Conservation (phyloP, 2,888 invertebrate genomes). For the Nymphalis c-album region DNA sequence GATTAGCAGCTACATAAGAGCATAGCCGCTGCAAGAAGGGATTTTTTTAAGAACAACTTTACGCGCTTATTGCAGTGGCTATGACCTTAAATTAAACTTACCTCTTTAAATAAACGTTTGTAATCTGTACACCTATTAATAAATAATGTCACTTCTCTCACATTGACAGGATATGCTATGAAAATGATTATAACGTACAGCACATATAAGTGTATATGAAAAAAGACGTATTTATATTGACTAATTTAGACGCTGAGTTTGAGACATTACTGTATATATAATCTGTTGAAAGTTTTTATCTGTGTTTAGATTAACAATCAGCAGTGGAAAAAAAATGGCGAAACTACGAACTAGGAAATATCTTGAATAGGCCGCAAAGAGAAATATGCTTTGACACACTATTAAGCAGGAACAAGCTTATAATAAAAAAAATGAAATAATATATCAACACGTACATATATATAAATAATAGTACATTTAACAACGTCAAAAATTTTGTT, state of each 20-base stretch:
- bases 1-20: slow-evolving; percentile 72
- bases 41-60: slow-evolving; percentile 13
- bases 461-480: not conserved
- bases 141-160: slow-evolving; percentile 1
- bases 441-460: too few relatives aligned
- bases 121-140: slow-evolving; percentile 1
- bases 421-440: too few relatives aligned
- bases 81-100: slow-evolving; percentile 66
- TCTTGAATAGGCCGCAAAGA: too few relatives aligned
- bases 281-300: too few relatives aligned
- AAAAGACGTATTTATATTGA: too few relatives aligned
- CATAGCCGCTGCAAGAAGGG: slow-evolving; percentile 80
- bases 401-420: too few relatives aligned
- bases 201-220: not conserved
- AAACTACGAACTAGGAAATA: too few relatives aligned
- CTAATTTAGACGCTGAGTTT: too few relatives aligned
- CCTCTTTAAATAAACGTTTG: slow-evolving; percentile 40
- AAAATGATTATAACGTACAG: not conserved
- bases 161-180: not conserved
- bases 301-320: too few relatives aligned
- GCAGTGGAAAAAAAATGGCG: too few relatives aligned
- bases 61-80: slow-evolving; percentile 76
- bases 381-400: too few relatives aligned
- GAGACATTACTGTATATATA: too few relatives aligned
- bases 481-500: not conserved